These are phyloP conservation scores for Mallotus villosus DNA, from an alignment of 2,797 vertebrate species.

Conservation along the genomic window DNA sequence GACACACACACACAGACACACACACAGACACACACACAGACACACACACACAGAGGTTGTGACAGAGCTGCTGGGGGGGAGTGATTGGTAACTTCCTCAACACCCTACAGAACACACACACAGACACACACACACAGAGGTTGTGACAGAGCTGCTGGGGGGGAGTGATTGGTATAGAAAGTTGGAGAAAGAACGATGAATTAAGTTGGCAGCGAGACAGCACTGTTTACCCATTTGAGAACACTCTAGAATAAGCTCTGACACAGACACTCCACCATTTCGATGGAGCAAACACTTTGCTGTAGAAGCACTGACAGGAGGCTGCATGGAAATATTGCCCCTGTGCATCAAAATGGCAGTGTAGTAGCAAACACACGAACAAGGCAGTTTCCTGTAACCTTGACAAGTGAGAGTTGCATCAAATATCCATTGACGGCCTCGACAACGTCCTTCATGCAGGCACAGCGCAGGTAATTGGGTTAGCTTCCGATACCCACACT, in stretches of 20 bases:
- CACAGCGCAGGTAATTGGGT: constrained; percentile 30
- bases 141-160: neutral
- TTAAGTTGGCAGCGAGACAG: too few relatives aligned
- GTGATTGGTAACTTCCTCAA: constrained; percentile 81
- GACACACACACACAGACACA: neutral
- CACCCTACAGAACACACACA: constrained; percentile 69
- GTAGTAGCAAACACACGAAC: neutral
- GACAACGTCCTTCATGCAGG: constrained; percentile 27
- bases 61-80: neutral
- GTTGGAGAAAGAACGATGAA: neutral
- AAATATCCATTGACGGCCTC: constrained; percentile 40
- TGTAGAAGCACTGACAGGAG: neutral
- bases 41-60: constrained; percentile 9
- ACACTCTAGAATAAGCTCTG: neutral
- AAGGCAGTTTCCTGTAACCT: constrained; percentile 38
- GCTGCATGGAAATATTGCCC: neutral
- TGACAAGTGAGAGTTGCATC: constrained; percentile 33
- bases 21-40: neutral
- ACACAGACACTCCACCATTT: neutral
- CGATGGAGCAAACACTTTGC: neutral
- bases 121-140: constrained; percentile 5
- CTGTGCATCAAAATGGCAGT: neutral
- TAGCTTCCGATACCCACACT: constrained; percentile 16
- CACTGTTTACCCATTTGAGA: neutral
- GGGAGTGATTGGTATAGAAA: neutral